phyloP scores from a whole-genome alignment of 2,888 invertebrate species.

The Mesorhabditis sp. region DNA sequence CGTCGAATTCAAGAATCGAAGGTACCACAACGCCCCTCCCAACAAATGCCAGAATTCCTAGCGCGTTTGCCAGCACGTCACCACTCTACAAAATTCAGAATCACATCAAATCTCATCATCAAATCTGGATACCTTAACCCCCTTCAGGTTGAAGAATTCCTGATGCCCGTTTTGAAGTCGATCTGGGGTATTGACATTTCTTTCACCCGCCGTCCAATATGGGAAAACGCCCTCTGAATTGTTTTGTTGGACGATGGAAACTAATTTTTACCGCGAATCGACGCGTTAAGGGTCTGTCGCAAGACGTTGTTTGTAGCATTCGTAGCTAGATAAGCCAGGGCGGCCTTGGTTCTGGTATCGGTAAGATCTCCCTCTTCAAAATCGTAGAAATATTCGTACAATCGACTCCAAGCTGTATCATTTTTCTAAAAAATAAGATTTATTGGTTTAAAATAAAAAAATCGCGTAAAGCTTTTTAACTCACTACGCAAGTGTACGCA shows the following conservation, averaged over 20 bases:
- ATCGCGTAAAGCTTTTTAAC: neutral
- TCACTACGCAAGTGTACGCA: conserved; percentile 27
- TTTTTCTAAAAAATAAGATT: conserved; percentile 19
- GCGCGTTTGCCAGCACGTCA: conserved; percentile 36
- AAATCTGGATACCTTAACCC: neutral
- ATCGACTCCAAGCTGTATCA: conserved; percentile 17
- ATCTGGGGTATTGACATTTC: neutral
- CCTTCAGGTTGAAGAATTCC: neutral
- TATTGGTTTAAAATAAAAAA: neutral
- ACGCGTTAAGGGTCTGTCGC: neutral
- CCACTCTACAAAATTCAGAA: conserved; percentile 25
- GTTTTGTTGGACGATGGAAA: too few relatives aligned
- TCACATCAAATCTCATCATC: too few relatives aligned
- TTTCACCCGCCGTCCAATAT: neutral
- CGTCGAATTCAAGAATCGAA: conserved; percentile 41
- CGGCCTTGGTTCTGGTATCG: neutral
- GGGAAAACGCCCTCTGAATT: conserved; percentile 4
- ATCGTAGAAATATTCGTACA: conserved; percentile 34
- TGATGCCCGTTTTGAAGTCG: neutral
- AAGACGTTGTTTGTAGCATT: neutral
- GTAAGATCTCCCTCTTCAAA: conserved; percentile 24
- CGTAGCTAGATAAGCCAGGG: conserved; percentile 1
- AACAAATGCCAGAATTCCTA: conserved; percentile 35
- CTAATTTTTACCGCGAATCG: neutral
- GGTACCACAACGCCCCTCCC: conserved; percentile 23